Conservation (phyloP, 37 sponge, comb jelly and placozoan species). For the Crambe crambe region DNA sequence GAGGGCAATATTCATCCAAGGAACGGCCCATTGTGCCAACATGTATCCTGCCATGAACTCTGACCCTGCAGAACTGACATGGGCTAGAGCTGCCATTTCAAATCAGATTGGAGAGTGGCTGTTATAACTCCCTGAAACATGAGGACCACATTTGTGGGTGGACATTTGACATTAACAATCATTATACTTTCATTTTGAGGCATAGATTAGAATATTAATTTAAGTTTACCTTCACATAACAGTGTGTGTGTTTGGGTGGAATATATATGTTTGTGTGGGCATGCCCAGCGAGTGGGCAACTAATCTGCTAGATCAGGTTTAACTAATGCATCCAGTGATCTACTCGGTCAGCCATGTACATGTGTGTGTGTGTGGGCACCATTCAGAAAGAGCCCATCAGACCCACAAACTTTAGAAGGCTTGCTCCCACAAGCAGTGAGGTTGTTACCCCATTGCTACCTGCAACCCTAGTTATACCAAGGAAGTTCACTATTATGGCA, state of each 20-base stretch:
- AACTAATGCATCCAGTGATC: no score
- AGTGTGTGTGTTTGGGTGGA: background rate
- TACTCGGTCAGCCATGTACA: no score
- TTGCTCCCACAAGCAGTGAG: background rate
- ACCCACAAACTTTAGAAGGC: background rate
- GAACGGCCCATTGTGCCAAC: conserved; percentile 96
- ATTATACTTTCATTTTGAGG: no score
- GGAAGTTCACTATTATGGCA: no score
- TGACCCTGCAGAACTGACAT: conserved; percentile 45
- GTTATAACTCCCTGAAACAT: no score
- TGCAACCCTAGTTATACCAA: no score
- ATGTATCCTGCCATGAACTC: conserved; percentile 78
- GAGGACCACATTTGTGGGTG: no score
- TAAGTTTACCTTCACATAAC: no score
- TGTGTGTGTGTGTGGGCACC: background rate
- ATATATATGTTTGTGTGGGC: conserved; percentile 17
- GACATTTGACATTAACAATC: no score
- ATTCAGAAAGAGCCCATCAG: background rate
- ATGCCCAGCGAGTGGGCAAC: background rate
- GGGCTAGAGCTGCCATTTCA: conserved; percentile 45
- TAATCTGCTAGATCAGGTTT: background rate
- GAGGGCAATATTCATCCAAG: conserved; percentile 70
- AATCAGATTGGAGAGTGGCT: conserved; percentile 18
- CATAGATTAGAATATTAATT: no score
- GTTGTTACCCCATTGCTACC: no score